Conservation (phyloP, 1,140 invertebrate species). For the Camponotus floridanus region DNA sequence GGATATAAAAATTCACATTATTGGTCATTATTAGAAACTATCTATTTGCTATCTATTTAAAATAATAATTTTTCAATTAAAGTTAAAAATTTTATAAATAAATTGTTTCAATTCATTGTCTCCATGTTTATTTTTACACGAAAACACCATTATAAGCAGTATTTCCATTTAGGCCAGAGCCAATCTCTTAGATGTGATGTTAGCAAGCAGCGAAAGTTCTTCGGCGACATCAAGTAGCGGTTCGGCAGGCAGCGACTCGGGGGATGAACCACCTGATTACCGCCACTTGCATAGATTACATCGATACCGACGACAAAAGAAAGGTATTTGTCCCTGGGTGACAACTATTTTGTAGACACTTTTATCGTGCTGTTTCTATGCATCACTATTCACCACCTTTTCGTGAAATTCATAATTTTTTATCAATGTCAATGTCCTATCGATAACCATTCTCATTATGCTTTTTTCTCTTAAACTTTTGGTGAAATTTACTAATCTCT, state of each 20-base stretch:
- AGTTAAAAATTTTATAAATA: not conserved
- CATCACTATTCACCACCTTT: slow-evolving; percentile 39
- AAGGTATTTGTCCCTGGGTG: slow-evolving; percentile 87
- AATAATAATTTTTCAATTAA: not conserved
- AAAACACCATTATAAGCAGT: not conserved
- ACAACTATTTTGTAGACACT: slow-evolving; percentile 31
- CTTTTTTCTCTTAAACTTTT: slow-evolving; percentile 17
- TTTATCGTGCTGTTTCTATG: slow-evolving; percentile 28
- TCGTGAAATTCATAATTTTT: slow-evolving; percentile 14
- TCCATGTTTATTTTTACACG: not conserved
- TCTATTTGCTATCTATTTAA: not conserved
- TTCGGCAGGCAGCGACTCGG: slow-evolving; percentile 88
- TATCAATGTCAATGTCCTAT: not conserved
- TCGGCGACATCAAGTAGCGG: slow-evolving; percentile 89
- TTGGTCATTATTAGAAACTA: not conserved
- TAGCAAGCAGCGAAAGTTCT: slow-evolving; percentile 90
- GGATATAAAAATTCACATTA: not conserved
- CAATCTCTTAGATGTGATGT: slow-evolving; percentile 91
- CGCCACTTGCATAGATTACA: slow-evolving; percentile 91
- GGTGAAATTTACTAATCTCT: slow-evolving; percentile 15
- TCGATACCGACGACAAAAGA: slow-evolving; percentile 91
- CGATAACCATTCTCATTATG: slow-evolving; percentile 21
- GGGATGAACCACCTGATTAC: slow-evolving; percentile 89
- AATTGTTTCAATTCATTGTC: not conserved
- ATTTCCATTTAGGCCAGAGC: slow-evolving; percentile 88